A percentile compares a stretch with the other conserved stretches of the same genome.
Evolutionary conservation across 2,113 vertebrate species (phyloP).

Genomic region (Deroptyus accipitrinus): DNA sequence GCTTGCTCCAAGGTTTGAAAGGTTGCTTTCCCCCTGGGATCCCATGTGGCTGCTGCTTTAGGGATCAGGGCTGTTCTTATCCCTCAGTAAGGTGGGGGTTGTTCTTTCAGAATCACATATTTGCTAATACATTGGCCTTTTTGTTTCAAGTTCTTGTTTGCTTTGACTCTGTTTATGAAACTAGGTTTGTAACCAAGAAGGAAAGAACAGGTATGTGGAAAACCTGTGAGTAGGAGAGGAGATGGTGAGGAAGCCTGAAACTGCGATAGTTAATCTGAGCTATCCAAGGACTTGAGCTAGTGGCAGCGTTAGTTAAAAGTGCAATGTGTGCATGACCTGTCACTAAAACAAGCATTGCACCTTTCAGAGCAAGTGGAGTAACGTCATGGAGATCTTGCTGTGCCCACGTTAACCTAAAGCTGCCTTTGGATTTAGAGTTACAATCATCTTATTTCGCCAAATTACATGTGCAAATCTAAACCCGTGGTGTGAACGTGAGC

Average conservation of each 20-base stretch:
- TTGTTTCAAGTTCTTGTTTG: neutral
- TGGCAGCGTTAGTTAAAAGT: neutral
- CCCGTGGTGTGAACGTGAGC: accelerated
- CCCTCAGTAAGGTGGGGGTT: neutral
- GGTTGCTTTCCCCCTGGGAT: neutral
- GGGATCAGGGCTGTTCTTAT: neutral
- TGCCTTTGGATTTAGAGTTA: neutral
- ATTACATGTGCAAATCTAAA: neutral
- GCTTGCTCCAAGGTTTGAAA: neutral
- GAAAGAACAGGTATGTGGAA: neutral
- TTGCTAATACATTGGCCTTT: neutral
- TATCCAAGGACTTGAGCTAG: neutral
- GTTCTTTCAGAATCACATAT: neutral
- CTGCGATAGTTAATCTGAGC: neutral
- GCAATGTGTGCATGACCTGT: neutral
- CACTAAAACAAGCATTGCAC: neutral
- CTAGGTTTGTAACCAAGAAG: neutral
- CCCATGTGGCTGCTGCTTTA: neutral
- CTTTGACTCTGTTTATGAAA: neutral
- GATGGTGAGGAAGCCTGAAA: neutral
- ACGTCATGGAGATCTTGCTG: neutral
- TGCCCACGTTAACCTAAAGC: neutral
- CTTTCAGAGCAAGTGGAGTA: neutral
- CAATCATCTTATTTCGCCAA: neutral
- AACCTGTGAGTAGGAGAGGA: neutral